Evolutionary conservation across 2,888 invertebrate genomes (phyloP), one percentile per base, ranked within the genome.

Genomic region (Allophyes oxyacanthae): DNA sequence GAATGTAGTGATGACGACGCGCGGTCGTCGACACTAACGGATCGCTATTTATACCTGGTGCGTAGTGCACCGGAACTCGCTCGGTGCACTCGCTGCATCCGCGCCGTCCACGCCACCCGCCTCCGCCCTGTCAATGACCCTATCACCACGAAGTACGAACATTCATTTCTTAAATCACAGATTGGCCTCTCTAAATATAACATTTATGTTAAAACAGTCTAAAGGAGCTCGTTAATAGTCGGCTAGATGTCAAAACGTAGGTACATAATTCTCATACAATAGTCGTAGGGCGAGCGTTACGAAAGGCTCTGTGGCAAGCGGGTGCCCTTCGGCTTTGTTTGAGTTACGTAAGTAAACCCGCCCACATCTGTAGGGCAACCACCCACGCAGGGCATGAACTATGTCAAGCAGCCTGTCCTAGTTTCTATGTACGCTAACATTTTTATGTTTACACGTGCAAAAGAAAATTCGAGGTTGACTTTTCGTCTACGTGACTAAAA

Each of bases 1-100:
- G 80, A 81, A 78, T 72, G 79, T 73, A 75, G 75, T 84, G 83
- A 83, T 81, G 86, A 84, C 81, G 82, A 81, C 77, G 80, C 83
- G 86, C 92, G 93, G 93, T 93, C 93, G 91, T 92, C 92, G 93
- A 93, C 93, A 91, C 92, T 93, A 94, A 93, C 93, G 93, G 93
- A 86, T 86, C 88, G 90, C 93, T 94, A 94, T 94, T 92, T 92
- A 92, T 94, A 94, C 93, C 92, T 92, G 92, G 86, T 84, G 82
- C 86, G 90, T 89, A 89, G 88, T 91, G 91, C 92, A 92, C 92
- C 93, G 93, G 93, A 92, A 93, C 92, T 88, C 86, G 88, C 88
- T 87, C 87, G 86, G 86, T 92, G 92, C 93, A 92, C 81, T 90
- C 91, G 87, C 84, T 93, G 93, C 93, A 93, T 91, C 91, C 92